phyloP scores from a whole-genome alignment of 1,140 invertebrate genomes.

The Choristoneura fumiferana region DNA sequence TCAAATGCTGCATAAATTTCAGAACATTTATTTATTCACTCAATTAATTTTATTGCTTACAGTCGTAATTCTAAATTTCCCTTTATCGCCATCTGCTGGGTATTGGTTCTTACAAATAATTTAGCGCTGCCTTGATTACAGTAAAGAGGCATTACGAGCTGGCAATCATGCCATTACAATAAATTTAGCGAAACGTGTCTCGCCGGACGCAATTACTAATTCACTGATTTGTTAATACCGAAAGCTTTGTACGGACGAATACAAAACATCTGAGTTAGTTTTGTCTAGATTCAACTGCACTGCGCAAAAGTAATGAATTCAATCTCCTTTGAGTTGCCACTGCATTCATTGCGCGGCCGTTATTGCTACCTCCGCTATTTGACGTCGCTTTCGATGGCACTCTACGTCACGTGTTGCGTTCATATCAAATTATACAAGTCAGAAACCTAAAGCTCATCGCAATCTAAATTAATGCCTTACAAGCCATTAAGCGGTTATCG shows the following conservation, averaged over 20 bases:
- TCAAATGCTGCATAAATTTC: neutral
- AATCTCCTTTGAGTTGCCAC: slow-evolving; percentile 21
- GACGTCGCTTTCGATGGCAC: neutral
- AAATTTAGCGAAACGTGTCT: neutral
- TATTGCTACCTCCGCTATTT: neutral
- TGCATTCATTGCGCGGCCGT: slow-evolving; percentile 15
- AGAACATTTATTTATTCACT: neutral
- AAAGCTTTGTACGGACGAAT: slow-evolving; percentile 3
- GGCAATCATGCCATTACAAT: slow-evolving; percentile 13
- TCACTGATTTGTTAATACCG: slow-evolving; percentile 13
- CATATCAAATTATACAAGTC: too few species aligned
- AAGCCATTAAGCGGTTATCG: too few species aligned
- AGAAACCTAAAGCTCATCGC: too few species aligned
- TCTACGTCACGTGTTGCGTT: neutral
- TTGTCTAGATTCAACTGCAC: slow-evolving; percentile 23
- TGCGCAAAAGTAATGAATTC: slow-evolving; percentile 25
- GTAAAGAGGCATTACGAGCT: slow-evolving; percentile 9
- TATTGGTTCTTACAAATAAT: slow-evolving; percentile 12
- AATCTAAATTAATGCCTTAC: too few species aligned
- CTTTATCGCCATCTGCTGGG: neutral
- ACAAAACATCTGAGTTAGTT: slow-evolving; percentile 22
- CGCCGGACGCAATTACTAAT: slow-evolving; percentile 11
- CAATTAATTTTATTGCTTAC: neutral
- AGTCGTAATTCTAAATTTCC: slow-evolving; percentile 9
- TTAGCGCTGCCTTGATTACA: slow-evolving; percentile 8